Evolutionary conservation across 35 echinoderm and acorn worm genomes (phyloP).

Genomic region (Apostichopus japonicus): DNA sequence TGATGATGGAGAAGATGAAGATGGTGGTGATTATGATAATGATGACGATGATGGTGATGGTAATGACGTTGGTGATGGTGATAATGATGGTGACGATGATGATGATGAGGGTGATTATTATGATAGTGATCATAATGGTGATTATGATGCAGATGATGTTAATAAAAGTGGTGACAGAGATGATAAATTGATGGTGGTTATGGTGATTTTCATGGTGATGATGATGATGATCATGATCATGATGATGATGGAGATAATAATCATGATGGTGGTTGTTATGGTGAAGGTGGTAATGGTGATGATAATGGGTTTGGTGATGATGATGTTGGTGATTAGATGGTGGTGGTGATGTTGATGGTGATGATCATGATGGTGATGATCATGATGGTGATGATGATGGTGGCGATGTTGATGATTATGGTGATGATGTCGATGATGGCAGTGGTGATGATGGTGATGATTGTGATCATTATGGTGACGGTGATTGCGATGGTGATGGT

Average conservation of each 20-base stretch:
- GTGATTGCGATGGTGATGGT: background rate
- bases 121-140: no score
- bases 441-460: slow-evolving; percentile 33
- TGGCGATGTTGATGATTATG: no score
- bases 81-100: no score
- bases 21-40: no score
- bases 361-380: no score
- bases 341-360: no score
- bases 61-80: no score
- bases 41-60: no score
- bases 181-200: background rate
- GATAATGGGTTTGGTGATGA: no score
- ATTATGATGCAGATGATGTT: background rate
- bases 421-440: slow-evolving; percentile 17
- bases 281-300: slow-evolving; percentile 11
- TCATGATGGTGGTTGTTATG: background rate
- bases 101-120: no score
- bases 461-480: background rate
- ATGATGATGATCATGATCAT: background rate
- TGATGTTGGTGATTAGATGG: no score
- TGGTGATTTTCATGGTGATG: background rate
- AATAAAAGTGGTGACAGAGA: background rate
- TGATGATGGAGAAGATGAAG: background rate
- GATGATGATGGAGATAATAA: background rate
- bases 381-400: no score